Evolutionary conservation across 2,113 vertebrate genomes (phyloP), one percentile per base, ranked within the genome.

Genomic region (Nothobranchius furzeri): DNA sequence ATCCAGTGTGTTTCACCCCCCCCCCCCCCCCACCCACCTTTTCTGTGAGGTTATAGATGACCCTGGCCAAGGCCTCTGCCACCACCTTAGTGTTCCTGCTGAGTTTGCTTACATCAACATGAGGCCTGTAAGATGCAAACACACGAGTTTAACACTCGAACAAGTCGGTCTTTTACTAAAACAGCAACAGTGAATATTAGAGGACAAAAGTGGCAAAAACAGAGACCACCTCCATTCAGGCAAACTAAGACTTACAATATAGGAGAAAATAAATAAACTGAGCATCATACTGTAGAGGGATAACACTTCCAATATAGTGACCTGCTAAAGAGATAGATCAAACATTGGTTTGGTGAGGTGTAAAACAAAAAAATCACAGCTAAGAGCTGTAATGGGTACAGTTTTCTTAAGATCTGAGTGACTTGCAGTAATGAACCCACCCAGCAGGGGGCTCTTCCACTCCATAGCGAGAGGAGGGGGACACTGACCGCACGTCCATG

Each of bases 41-140:
- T 66, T 98, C 96, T 0, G 97, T 99, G 50, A 99, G 92, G 85
- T 99, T 99, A 88, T 99, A 99, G 81, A 99, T 92, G 55, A 99
- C 96, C n/a, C 96, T 92, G 0, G 98, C 96, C 60, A 99, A 87
- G 0, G 96, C 94, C 70, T 99, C 98, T 0, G 96, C 96, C 0
- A 99, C 92, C 78, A 99, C 91, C 73, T 95, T 94, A 0, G 96
- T 96, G 81, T 99, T 99, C n/a, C 96, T 95, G 13, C 89, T 89
- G 36, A 99, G 93, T 12, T 95, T 95, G 51, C 91, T 91, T 4
- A 95, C 89, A 73, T 99, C 95, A 15, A 99, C 95, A 2, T 94
- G 93, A 78, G 95, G 92, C 90, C 98, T 99, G 80, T 14, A 25
- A 68, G 57, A 82, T 48, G 75, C 42, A 77, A 36, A 48, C 46